Evolutionary conservation across 92 coral and sea anemone genomes (phyloP).

Genomic region (Zoanthus sociatus): DNA sequence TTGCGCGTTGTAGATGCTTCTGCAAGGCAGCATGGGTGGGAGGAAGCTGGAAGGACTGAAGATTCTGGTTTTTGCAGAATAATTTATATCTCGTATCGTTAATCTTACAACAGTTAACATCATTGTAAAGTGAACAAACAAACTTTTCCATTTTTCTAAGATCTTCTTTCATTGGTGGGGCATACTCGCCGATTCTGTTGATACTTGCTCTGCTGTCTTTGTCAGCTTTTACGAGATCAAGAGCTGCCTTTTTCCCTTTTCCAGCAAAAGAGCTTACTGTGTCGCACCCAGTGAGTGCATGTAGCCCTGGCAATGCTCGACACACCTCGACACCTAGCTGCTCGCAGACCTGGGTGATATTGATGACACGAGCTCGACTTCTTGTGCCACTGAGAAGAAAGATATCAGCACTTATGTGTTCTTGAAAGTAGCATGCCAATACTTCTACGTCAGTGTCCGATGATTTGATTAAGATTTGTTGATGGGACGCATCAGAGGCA

Average conservation of each 20-base stretch:
- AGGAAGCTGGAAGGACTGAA: constrained; percentile 17
- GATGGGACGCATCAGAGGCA: constrained; percentile 56
- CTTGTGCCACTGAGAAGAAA: constrained; percentile 66
- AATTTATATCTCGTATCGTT: constrained; percentile 56
- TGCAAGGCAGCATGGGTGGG: constrained; percentile 46
- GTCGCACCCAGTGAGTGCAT: constrained; percentile 74
- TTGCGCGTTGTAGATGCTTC: constrained; percentile 65
- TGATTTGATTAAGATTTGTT: constrained; percentile 51
- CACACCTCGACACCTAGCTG: constrained; percentile 61
- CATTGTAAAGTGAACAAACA: constrained; percentile 3
- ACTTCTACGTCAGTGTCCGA: constrained; percentile 65
- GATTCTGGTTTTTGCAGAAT: constrained; percentile 59
- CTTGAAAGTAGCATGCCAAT: constrained; percentile 58
- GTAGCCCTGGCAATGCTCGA: constrained; percentile 62
- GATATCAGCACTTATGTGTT: constrained; percentile 55
- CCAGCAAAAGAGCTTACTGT: constrained; percentile 54
- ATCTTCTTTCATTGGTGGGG: constrained; percentile 44
- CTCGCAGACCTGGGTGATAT: constrained; percentile 51
- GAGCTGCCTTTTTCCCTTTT: constrained; percentile 16
- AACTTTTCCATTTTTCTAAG: constrained; percentile 39
- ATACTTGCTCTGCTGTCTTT: neutral
- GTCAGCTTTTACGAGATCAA: constrained; percentile 53
- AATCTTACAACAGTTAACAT: constrained; percentile 20
- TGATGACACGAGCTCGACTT: constrained; percentile 49
- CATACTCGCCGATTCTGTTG: constrained; percentile 51